Conservation (phyloP, 1,140 invertebrate species). For the Drosophila nigromelanica region DNA sequence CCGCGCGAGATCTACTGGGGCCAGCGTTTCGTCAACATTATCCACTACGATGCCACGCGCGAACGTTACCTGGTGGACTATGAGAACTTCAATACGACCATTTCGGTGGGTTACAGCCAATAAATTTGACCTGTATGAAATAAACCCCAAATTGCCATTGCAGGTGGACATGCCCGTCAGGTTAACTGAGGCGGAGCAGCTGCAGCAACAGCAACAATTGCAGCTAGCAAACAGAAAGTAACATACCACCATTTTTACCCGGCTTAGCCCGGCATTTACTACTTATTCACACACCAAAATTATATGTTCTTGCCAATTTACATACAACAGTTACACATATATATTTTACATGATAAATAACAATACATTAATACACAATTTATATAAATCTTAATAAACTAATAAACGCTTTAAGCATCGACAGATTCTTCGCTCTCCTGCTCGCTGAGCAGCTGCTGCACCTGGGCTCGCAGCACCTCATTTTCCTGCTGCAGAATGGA, state of each 20-base stretch:
- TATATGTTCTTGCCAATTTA: too few relatives aligned
- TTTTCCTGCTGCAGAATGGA: conserved; percentile 64
- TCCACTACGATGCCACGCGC: conserved; percentile 93
- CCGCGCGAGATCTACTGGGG: conserved; percentile 94
- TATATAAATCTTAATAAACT: conserved; percentile 1
- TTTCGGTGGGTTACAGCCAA: conserved; percentile 53
- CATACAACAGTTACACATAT: neutral
- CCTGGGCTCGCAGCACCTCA: conserved; percentile 47
- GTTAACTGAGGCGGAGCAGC: conserved; percentile 3
- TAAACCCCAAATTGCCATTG: neutral
- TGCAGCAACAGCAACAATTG: conserved; percentile 31
- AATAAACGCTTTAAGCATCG: conserved; percentile 10
- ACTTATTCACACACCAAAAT: too few relatives aligned
- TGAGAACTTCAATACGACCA: conserved; percentile 95
- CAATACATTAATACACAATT: neutral
- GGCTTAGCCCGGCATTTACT: too few relatives aligned
- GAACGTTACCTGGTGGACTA: conserved; percentile 97
- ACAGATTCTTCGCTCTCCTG: neutral
- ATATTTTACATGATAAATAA: conserved; percentile 1
- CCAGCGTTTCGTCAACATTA: conserved; percentile 89
- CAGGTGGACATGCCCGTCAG: conserved; percentile 64
- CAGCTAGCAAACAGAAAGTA: conserved; percentile 48
- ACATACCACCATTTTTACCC: neutral
- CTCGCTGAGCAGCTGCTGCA: conserved; percentile 28
- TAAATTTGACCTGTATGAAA: neutral